Base-by-base conservation (phyloP, 35 echinoderm and acorn worm species). In the Amphiura filiformis region DNA sequence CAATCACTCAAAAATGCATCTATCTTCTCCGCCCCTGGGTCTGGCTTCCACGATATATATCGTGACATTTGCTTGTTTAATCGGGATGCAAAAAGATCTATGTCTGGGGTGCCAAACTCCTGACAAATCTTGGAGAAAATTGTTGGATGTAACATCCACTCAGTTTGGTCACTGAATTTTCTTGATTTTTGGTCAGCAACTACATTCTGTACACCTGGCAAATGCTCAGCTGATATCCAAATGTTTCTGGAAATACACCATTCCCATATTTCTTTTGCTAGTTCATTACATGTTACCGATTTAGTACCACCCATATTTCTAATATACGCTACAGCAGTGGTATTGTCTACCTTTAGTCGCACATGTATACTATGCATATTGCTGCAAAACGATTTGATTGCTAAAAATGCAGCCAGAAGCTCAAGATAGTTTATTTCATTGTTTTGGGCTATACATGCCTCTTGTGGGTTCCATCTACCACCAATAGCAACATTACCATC, bases 21-120 rank as follows among this genome's bases (percentile, higher is more conserved):
- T 78, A 97, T 78, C 64, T 65, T 84, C 44, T 80, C 61, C 41
- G 91, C 91, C 36, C 65, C 31, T 30, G 91, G 94, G 80, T 97
- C 87, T 32, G 91, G 90, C 76, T 87, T 84, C 95, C 95, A 93
- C 36, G 95, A 97, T 32, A 84, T 85, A n/a, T 84, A 97, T 70
- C 65, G 32, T 23, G 34, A 22, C 28, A 93, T 13, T 86, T 93
- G 88, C 18, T 44, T 83, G 84, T 93, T 93, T 37, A 93, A 83
- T 31, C 91, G 32, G 0, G 91, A 87, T 32, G 88, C 95, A 91
- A 97, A 97, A 31, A 97, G 44, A 75, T 93, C 84, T 80, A 93
- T 86, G 36, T 89, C 84, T 36, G 91, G 91, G 35, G 7, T 49
- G 34, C 88, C 87, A 87, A 82, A 91, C 7, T 37, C 31, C 7